Evolutionary conservation across 1,140 invertebrate genomes (phyloP).

Genomic region (Andrena cerasifolii): DNA sequence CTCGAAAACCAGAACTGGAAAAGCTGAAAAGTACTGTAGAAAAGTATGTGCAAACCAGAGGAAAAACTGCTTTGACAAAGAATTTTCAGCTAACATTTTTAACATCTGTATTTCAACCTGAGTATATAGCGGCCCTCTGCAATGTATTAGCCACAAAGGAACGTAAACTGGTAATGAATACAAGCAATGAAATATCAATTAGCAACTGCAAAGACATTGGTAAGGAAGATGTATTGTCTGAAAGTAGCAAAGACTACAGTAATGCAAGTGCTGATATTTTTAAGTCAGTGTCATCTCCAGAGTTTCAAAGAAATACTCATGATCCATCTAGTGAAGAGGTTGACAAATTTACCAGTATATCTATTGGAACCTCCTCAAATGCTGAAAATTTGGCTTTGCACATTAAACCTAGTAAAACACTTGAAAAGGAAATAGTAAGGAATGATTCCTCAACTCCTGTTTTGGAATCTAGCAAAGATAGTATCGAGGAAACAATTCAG

Average conservation of each 20-base stretch:
- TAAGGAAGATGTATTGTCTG: constrained; percentile 18
- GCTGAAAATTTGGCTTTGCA: constrained; percentile 67
- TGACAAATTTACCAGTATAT: background rate
- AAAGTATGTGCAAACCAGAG: background rate
- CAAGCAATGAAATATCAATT: constrained; percentile 75
- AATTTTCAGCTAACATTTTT: constrained; percentile 79
- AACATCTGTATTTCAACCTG: constrained; percentile 84
- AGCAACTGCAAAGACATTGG: constrained; percentile 47
- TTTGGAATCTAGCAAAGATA: constrained; percentile 68
- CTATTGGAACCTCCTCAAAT: constrained; percentile 32
- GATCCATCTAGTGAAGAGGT: constrained; percentile 22
- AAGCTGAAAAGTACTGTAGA: constrained; percentile 26
- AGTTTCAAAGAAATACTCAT: constrained; percentile 16
- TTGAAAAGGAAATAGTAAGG: constrained; percentile 68
- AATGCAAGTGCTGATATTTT: background rate
- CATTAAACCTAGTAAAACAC: constrained; percentile 77
- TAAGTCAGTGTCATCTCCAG: constrained; percentile 9
- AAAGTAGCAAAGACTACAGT: constrained; percentile 7
- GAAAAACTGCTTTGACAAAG: constrained; percentile 58
- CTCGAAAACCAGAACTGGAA: constrained; percentile 74
- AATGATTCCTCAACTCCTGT: constrained; percentile 60
- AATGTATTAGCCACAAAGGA: constrained; percentile 87
- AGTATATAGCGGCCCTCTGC: constrained; percentile 90
- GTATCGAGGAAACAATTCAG: constrained; percentile 76
- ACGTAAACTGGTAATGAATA: constrained; percentile 87